phyloP scores from a whole-genome alignment of 64 coral and sea anemone genomes.

The Pachyseris speciosa region DNA sequence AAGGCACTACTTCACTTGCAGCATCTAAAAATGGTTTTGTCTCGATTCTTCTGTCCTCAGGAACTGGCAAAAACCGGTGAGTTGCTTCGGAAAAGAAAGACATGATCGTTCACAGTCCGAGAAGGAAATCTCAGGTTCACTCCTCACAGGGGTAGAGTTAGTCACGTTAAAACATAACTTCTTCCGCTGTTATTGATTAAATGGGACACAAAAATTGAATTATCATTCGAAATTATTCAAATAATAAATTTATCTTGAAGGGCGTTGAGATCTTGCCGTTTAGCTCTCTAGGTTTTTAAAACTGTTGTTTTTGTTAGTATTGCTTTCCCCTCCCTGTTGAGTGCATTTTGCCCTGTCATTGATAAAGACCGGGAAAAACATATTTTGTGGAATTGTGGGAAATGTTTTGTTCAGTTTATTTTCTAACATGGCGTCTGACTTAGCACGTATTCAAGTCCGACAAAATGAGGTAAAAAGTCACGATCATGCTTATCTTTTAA shows the following conservation, averaged over 20 bases:
- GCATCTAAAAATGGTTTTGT: conserved; percentile 93
- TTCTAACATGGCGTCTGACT: conserved; percentile 80
- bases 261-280: not conserved
- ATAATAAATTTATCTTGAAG: not conserved
- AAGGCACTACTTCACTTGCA: conserved; percentile 89
- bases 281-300: not conserved
- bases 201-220: not conserved
- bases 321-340: not conserved
- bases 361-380: conserved; percentile 27
- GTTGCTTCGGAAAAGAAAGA: conserved; percentile 94
- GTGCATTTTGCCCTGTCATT: conserved; percentile 6
- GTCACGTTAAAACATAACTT: not conserved
- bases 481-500: conserved; percentile 6
- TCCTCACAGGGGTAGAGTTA: not conserved
- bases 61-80: conserved; percentile 71
- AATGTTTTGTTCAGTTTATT: conserved; percentile 81
- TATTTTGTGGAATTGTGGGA: conserved; percentile 48
- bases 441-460: conserved; percentile 68
- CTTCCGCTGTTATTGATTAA: not conserved
- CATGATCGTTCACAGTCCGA: conserved; percentile 36
- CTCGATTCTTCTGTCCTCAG: conserved; percentile 92
- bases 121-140: not conserved
- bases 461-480: conserved; percentile 76
- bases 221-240: not conserved
- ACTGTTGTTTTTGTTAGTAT: not conserved